A percentile compares a stretch with the other conserved stretches of the same genome.
Conservation (phyloP, 2,888 invertebrate species). For the Dolichomitus sp. region DNA sequence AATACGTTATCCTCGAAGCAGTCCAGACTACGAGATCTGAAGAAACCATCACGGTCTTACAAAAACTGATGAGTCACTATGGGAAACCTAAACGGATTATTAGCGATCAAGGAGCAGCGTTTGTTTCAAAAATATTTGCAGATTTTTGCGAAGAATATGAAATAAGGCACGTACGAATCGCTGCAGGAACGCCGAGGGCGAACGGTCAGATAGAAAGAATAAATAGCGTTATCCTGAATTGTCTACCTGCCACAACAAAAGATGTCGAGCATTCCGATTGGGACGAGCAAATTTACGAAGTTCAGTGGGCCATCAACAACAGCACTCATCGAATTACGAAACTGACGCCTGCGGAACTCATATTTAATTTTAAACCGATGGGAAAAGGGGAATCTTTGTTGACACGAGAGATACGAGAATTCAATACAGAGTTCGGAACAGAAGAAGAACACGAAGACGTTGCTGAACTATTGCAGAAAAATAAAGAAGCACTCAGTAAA, state of each 20-base stretch:
- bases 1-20: too few species aligned
- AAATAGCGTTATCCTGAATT: constrained; percentile 40
- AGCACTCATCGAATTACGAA: constrained; percentile 20
- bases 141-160: constrained; percentile 67
- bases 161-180: constrained; percentile 70
- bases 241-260: constrained; percentile 66
- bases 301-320: constrained; percentile 20
- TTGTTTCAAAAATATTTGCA: constrained; percentile 68
- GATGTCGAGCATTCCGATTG: constrained; percentile 46
- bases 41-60: too few species aligned
- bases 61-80: too few species aligned
- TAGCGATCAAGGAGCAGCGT: constrained; percentile 75
- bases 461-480: constrained; percentile 41
- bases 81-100: constrained; percentile 56
- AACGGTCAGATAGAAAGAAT: constrained; percentile 69
- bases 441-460: constrained; percentile 55
- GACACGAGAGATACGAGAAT: constrained; percentile 40
- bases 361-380: constrained; percentile 56
- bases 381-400: constrained; percentile 19
- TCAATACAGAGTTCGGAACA: constrained; percentile 64
- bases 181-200: constrained; percentile 69
- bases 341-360: constrained; percentile 25
- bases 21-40: too few species aligned
- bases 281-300: constrained; percentile 9
- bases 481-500: constrained; percentile 19